Evolutionary conservation across 2,888 invertebrate species (phyloP), one percentile per base, ranked within the genome.

Genomic region (Hemistola chrysoprasaria): DNA sequence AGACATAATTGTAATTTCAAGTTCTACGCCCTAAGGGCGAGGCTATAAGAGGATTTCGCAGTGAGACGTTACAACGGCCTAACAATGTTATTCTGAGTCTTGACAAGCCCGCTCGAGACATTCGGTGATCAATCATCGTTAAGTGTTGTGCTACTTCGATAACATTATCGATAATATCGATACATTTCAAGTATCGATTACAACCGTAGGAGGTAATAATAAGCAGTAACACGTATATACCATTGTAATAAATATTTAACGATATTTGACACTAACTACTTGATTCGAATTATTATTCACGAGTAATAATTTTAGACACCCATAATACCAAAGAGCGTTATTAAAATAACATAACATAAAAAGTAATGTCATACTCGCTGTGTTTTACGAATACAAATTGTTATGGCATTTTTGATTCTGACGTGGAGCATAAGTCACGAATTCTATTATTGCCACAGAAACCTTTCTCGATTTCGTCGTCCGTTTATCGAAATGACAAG

Each of bases 1-100:
- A 27, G 27, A 42, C n/a, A n/a, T n/a, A 16, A 4, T 16, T 16
- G 16, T 34, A 38, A 40, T 33, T 37, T 45, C 32, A 29, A 47
- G 45, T 42, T 40, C 33, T 27, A 48, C 48, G 23, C 45, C 40
- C 36, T 53, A 57, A 58, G 54, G 62, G 62, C 63, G 56, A 59
- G 62, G 54, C 60, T 66, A 52, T 81, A 78, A 82, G 77, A 76
- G 77, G 78, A 82, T 84, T 84, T 78, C 51, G 72, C 71, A 56
- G 71, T 65, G 72, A 79, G 75, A 78, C 78, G 76, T 78, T 82
- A 86, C 83, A 81, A 79, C 78, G 74, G 71, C 65, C 70, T 78
- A 78, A 81, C 84, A 87, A 79, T 84, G 84, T 86, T 86, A 84
- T 88, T 87, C 81, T 83, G 78, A 72, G 75, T 55, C 74, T 72